Evolutionary conservation across 2,113 vertebrate genomes (phyloP).

Genomic region (Calyptommatus sinebrachiatus): DNA sequence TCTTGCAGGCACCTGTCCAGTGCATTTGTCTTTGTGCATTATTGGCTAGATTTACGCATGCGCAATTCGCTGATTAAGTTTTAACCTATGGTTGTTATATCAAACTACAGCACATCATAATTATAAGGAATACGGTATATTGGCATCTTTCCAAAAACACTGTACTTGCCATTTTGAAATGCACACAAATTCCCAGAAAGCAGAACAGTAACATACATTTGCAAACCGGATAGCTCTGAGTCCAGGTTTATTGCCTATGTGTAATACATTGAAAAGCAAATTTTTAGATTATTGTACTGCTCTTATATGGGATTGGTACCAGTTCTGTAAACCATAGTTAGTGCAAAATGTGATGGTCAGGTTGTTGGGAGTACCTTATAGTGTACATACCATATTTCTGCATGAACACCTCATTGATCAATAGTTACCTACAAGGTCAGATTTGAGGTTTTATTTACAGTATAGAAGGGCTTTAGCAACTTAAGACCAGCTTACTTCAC

Average conservation of each 20-base stretch:
- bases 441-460: too few species aligned
- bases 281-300: background rate
- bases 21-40: background rate
- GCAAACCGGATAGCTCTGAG: background rate
- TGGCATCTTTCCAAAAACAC: background rate
- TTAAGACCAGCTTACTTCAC: too few species aligned
- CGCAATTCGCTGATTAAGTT: background rate
- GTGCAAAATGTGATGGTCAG: too few species aligned
- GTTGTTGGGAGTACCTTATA: too few species aligned
- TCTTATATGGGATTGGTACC: background rate
- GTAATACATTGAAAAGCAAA: background rate
- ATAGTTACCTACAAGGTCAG: too few species aligned
- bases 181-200: background rate
- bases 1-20: background rate
- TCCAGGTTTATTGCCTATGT: background rate
- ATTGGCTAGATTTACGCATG: background rate
- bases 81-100: background rate
- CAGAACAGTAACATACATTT: background rate
- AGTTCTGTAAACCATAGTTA: too few species aligned
- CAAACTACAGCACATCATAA: background rate
- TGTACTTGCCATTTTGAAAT: background rate
- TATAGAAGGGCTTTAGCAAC: too few species aligned
- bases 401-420: too few species aligned
- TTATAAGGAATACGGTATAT: background rate
- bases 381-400: too few species aligned